These are phyloP conservation scores for Brachyptera putata DNA, from an alignment of 2,888 invertebrate genomes.

Conservation along the genomic window DNA sequence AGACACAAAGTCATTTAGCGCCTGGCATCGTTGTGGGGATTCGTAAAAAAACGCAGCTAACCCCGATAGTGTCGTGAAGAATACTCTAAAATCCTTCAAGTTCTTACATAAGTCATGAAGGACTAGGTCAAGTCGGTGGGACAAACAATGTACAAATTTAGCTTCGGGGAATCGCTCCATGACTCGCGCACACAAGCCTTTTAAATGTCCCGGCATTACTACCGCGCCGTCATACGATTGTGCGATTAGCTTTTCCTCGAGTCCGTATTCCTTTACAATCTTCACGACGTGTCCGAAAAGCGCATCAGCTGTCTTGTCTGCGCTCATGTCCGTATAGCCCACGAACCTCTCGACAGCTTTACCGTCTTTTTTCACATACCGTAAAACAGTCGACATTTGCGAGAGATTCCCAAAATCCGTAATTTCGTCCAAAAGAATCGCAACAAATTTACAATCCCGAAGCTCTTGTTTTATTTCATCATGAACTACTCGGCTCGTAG, in stretches of 20 bases:
- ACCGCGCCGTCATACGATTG: constrained; percentile 10
- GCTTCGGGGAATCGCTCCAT: neutral
- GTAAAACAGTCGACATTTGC: constrained; percentile 15
- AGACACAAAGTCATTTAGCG: neutral
- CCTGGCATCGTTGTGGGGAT: neutral
- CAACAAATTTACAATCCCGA: neutral
- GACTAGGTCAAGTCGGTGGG: neutral
- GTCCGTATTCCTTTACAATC: constrained; percentile 2
- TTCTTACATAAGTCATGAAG: neutral
- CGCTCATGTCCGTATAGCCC: constrained; percentile 18
- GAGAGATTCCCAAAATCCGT: constrained; percentile 11
- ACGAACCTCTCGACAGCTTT: constrained; percentile 1
- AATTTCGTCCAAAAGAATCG: constrained; percentile 17
- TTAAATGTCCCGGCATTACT: neutral
- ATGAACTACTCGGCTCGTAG: neutral
- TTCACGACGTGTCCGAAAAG: constrained; percentile 7
- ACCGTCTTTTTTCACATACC: constrained; percentile 12
- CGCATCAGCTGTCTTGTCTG: neutral
- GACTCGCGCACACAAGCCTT: neutral
- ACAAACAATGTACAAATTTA: neutral
- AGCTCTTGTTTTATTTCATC: constrained; percentile 6
- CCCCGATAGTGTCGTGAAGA: neutral
- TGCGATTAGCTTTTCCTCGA: constrained; percentile 12
- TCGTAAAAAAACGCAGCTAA: constrained; percentile 12
- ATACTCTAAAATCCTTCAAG: neutral